A percentile compares a stretch with the other conserved stretches of the same genome.
Evolutionary conservation across 1,140 invertebrate genomes (phyloP).

Genomic region (Battus philenor): DNA sequence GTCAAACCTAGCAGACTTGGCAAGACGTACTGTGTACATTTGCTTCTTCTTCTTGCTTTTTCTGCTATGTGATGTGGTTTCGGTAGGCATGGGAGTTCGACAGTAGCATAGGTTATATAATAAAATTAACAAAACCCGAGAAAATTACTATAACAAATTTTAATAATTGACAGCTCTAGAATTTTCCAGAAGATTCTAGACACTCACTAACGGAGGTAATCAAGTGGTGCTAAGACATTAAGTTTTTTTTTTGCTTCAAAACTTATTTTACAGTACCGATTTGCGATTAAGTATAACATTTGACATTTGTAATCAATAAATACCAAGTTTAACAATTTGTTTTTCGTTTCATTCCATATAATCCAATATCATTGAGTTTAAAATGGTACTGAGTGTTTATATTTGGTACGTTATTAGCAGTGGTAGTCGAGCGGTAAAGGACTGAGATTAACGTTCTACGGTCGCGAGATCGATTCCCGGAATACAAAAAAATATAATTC

Average conservation of each 20-base stretch:
- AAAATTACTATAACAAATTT: not conserved
- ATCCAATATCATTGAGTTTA: not conserved
- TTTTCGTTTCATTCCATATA: slow-evolving; percentile 24
- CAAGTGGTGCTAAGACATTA: slow-evolving; percentile 27
- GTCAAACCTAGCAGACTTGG: slow-evolving; percentile 55
- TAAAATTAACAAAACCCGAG: too few relatives aligned
- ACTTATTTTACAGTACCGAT: not conserved
- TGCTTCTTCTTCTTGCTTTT: slow-evolving; percentile 41
- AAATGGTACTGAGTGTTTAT: too few relatives aligned
- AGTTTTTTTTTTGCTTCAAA: too few relatives aligned
- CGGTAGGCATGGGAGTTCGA: not conserved
- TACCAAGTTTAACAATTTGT: slow-evolving; percentile 49
- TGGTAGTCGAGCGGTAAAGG: too few relatives aligned
- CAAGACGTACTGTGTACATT: slow-evolving; percentile 28
- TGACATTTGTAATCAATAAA: slow-evolving; percentile 49
- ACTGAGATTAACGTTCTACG: too few relatives aligned
- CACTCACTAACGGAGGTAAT: not conserved
- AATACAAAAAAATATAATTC: too few relatives aligned
- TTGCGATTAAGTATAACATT: slow-evolving; percentile 24
- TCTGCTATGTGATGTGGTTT: slow-evolving; percentile 55
- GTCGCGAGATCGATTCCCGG: too few relatives aligned
- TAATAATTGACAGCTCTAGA: not conserved
- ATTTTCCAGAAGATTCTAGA: too few relatives aligned
- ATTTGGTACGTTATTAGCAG: too few relatives aligned
- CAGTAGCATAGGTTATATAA: too few relatives aligned